Evolutionary conservation across 2,113 vertebrate species (phyloP).

Genomic region (Salvator merianae): DNA sequence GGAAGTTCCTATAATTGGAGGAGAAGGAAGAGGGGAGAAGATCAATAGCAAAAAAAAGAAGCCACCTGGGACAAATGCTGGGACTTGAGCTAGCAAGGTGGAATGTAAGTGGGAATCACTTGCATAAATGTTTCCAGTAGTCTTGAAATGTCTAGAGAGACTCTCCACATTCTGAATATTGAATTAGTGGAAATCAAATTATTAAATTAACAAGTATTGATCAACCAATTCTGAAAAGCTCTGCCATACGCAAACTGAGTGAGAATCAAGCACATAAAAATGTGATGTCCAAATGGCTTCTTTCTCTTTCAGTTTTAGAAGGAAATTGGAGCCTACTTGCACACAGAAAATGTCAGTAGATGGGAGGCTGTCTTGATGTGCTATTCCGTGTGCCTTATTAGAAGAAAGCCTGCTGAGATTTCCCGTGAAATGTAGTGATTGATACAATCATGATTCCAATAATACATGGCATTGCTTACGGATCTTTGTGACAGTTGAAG

Average conservation of each 20-base stretch:
- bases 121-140: not conserved
- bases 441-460: not conserved
- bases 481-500: not conserved
- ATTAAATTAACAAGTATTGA: constrained; percentile 22
- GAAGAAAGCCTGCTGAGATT: not conserved
- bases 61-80: not conserved
- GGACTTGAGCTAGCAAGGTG: not conserved
- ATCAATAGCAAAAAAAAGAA: not conserved
- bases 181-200: constrained; percentile 2
- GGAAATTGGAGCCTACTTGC: not conserved
- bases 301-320: constrained; percentile 3
- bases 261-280: not conserved
- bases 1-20: not conserved
- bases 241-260: not conserved
- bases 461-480: not conserved
- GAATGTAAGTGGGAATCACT: constrained; percentile 1
- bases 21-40: not conserved
- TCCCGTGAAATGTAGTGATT: not conserved
- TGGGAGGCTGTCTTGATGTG: not conserved
- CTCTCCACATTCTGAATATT: constrained; percentile 1
- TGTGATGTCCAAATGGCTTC: not conserved
- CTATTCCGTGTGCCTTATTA: not conserved
- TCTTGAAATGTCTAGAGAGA: not conserved
- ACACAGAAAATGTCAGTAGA: not conserved
- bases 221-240: not conserved